Percentiles rank a stretch among this genome's conserved stretches.
Conservation (phyloP, 2,888 invertebrate genomes). For the Dolichomitus sp. region DNA sequence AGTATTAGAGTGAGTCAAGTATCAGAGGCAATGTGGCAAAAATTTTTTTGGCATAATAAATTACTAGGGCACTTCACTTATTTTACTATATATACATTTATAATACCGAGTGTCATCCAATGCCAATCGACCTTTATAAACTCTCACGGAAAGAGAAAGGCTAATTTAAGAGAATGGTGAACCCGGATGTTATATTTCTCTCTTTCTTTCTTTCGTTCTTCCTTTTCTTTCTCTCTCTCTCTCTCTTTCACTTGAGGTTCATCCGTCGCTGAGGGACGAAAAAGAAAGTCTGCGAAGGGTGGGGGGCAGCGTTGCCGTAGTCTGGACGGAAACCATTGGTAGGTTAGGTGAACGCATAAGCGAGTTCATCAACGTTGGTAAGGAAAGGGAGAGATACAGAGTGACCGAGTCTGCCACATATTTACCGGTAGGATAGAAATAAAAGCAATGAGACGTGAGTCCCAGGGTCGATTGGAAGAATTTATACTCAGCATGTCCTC, state of each 20-base stretch:
- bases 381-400: not conserved
- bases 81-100: not conserved
- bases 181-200: conserved; percentile 49
- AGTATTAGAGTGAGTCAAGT: not conserved
- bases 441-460: not conserved
- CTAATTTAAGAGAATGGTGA: conserved; percentile 52
- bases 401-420: not conserved
- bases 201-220: conserved; percentile 1
- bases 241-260: not conserved
- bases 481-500: not conserved
- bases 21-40: not conserved
- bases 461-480: not conserved
- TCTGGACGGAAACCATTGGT: not conserved
- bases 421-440: not conserved
- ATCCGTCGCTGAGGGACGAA: not conserved
- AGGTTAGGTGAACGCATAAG: conserved; percentile 5
- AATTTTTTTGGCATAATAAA: not conserved
- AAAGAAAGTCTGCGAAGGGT: conserved; percentile 7
- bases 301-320: not conserved
- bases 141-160: conserved; percentile 50
- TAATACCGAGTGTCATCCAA: conserved; percentile 14
- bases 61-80: not conserved
- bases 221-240: conserved; percentile 14
- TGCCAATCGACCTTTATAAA: conserved; percentile 46
- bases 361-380: conserved; percentile 1